These are phyloP conservation scores for Squalus acanthias DNA, from an alignment of 2,797 vertebrate genomes.

Conservation along the genomic window DNA sequence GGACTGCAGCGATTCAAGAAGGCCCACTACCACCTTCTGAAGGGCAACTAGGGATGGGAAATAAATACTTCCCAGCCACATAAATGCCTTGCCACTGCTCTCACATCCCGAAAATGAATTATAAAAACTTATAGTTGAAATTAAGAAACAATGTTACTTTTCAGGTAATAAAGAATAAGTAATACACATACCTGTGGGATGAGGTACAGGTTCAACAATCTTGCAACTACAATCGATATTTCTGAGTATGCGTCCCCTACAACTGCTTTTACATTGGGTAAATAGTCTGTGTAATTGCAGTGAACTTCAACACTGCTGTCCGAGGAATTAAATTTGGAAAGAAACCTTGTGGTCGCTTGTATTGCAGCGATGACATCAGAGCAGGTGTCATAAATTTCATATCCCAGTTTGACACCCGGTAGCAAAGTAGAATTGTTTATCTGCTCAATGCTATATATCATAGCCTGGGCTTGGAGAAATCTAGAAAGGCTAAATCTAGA, in stretches of 20 bases:
- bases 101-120: background rate
- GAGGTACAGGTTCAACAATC: slow-evolving; percentile 68
- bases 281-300: slow-evolving; percentile 56
- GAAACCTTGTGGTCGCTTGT: slow-evolving; percentile 60
- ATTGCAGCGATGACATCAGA: slow-evolving; percentile 70
- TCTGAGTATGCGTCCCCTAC: slow-evolving; percentile 69
- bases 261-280: slow-evolving; percentile 62
- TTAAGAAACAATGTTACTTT: background rate
- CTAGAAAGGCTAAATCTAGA: slow-evolving; percentile 61
- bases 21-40: background rate
- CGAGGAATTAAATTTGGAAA: slow-evolving; percentile 54
- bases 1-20: background rate
- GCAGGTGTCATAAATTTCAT: slow-evolving; percentile 74
- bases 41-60: background rate
- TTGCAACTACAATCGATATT: slow-evolving; percentile 70
- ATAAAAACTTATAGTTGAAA: background rate
- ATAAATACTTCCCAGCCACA: background rate
- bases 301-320: slow-evolving; percentile 49
- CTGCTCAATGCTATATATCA: slow-evolving; percentile 73
- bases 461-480: slow-evolving; percentile 64
- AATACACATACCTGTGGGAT: slow-evolving; percentile 70
- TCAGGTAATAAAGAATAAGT: background rate
- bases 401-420: slow-evolving; percentile 65
- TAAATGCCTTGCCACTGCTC: background rate
- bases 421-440: slow-evolving; percentile 70